Evolutionary conservation across 1,140 invertebrate genomes (phyloP).

Genomic region (Penaeus indicus): DNA sequence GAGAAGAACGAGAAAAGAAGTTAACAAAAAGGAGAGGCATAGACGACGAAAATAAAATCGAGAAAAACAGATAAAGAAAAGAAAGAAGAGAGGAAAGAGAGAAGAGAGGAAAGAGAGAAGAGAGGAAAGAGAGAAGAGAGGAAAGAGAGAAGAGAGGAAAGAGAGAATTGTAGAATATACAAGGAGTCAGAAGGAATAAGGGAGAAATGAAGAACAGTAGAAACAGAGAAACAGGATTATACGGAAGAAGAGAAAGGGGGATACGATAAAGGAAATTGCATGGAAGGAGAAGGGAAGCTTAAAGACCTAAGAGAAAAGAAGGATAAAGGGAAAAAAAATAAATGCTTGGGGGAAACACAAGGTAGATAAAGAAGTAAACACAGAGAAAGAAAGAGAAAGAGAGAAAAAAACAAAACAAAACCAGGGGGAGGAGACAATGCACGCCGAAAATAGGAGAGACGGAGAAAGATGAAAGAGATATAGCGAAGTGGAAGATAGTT

Average conservation of each 20-base stretch:
- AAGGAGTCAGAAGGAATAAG: not conserved
- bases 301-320: no score
- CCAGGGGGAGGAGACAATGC: not conserved
- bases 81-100: slow-evolving; percentile 4
- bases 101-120: no score
- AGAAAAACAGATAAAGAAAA: no score
- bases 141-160: slow-evolving; percentile 1
- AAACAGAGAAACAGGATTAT: not conserved
- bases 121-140: no score
- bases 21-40: no score
- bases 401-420: not conserved
- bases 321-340: no score
- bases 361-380: not conserved
- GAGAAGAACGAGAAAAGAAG: no score
- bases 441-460: not conserved
- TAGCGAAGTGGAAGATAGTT: not conserved
- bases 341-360: no score
- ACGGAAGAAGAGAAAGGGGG: slow-evolving; percentile 2
- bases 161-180: no score
- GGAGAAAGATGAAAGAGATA: no score
- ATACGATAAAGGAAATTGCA: not conserved
- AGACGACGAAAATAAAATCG: no score
- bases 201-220: not conserved
- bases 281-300: not conserved
- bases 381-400: not conserved